Base-by-base conservation (phyloP, 2,888 invertebrate species). In the Tipula lateralis region DNA sequence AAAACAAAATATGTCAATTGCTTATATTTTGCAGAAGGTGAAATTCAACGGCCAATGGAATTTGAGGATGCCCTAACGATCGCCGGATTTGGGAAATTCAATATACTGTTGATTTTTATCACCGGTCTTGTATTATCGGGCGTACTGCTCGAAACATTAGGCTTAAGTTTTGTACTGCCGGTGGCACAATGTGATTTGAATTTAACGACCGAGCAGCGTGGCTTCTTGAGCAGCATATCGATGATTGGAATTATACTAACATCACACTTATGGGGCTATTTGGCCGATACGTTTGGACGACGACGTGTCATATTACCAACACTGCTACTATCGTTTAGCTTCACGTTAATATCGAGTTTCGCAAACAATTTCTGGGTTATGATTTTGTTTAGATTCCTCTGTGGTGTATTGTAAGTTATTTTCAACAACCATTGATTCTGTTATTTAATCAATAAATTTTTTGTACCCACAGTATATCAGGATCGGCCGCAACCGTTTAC, bases 261-360 rank as follows among this genome's bases (percentile, higher is more conserved):
- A 84, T 92, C 92, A 0, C 91, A 92, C 87, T 87, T 92, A 82
- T 92, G 92, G 92, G 93, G 93, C 6, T 91, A 91, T 86, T 86
- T 92, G 66, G 92, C 92, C 0, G 92, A 92, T 86, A 91, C 91
- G 3, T 89, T 88, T 85, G 93, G 93, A 9, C 87, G 92, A 85
- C 89, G 90, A 86, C 90, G 89, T 83, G 89, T 90, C 1, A 89
- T 92, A 30, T 87, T 91, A n/a, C 88, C 91, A 19, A 90, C 92
- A 16, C 88, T 92, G 84, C 85, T 91, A 5, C 86, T 90, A 6
- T 91, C 91, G 85, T 91, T 91, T 32, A 84, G 90, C 1, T 88
- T 90, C n/a, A 91, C 91, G 16, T 86, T 92, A 24, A 85, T 90
- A 0, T 91, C 92, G 4, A 91, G 92, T 86, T 87, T 92, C 39